Evolutionary conservation across 2,797 vertebrate genomes (phyloP).

Genomic region (Onychomys leucogaster): DNA sequence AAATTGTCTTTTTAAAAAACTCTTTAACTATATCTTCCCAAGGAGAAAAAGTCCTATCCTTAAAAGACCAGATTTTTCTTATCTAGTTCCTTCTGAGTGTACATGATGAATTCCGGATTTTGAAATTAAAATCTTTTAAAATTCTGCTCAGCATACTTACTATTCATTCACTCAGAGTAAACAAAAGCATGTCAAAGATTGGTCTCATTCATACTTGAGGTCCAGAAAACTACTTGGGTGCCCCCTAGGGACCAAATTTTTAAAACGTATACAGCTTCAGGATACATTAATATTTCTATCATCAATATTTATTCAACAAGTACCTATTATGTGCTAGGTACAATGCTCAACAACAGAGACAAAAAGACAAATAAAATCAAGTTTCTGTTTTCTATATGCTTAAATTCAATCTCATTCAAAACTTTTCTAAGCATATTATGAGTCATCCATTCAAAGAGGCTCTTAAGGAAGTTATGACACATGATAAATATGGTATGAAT

Average conservation of each 20-base stretch:
- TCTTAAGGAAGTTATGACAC: constrained; percentile 31
- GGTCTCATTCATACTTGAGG: constrained; percentile 14
- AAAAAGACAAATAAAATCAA: constrained; percentile 64
- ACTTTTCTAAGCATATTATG: constrained; percentile 31
- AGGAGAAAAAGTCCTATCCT: constrained; percentile 20
- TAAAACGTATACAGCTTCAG: constrained; percentile 10
- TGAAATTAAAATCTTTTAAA: constrained; percentile 51
- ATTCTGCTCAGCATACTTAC: constrained; percentile 22
- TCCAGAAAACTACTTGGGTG: constrained; percentile 61
- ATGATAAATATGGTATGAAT: constrained; percentile 35
- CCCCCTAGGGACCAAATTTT: constrained; percentile 63
- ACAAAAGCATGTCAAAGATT: constrained; percentile 38
- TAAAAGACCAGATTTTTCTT: constrained; percentile 37
- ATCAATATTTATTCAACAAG: constrained; percentile 13
- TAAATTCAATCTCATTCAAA: constrained; percentile 24
- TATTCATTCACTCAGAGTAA: constrained; percentile 54
- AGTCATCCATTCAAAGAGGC: neutral
- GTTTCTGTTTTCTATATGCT: constrained; percentile 53
- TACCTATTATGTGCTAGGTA: neutral
- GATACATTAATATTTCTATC: neutral
- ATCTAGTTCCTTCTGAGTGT: constrained; percentile 16
- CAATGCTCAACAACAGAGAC: constrained; percentile 39
- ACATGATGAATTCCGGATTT: constrained; percentile 35
- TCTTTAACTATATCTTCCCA: neutral
- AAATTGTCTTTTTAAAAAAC: neutral